Evolutionary conservation across 2,797 vertebrate genomes (phyloP).

Genomic region (Phoebastria nigripes): DNA sequence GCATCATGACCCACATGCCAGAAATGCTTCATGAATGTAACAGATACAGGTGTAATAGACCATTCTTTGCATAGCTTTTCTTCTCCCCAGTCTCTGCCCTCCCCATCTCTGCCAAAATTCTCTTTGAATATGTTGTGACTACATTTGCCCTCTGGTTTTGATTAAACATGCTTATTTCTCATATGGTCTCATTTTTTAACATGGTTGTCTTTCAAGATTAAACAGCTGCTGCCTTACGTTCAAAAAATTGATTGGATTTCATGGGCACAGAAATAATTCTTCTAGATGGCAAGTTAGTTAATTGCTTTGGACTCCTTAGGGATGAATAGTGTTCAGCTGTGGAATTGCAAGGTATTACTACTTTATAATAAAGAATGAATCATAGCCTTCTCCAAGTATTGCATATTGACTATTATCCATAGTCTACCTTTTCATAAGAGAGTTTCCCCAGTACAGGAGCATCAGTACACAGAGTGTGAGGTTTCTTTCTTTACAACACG

Average conservation of each 20-base stretch:
- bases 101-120: neutral
- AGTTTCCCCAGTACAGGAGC: neutral
- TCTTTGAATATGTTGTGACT: neutral
- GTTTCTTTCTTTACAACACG: neutral
- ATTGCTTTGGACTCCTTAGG: conserved; percentile 13
- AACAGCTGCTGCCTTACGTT: neutral
- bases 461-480: neutral
- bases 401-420: neutral
- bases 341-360: neutral
- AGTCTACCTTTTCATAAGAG: neutral
- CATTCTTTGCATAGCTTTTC: neutral
- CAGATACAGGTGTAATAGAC: neutral
- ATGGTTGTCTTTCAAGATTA: neutral
- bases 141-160: neutral
- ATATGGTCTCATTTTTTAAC: neutral
- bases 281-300: neutral
- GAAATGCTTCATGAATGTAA: neutral
- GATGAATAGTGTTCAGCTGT: neutral
- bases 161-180: conserved; percentile 4
- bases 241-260: neutral
- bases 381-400: neutral
- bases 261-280: neutral
- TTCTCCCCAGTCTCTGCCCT: neutral
- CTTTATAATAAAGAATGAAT: neutral
- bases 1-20: neutral